Evolutionary conservation across 2,113 vertebrate genomes (phyloP).

Genomic region (Pomatorhinus ruficollis): DNA sequence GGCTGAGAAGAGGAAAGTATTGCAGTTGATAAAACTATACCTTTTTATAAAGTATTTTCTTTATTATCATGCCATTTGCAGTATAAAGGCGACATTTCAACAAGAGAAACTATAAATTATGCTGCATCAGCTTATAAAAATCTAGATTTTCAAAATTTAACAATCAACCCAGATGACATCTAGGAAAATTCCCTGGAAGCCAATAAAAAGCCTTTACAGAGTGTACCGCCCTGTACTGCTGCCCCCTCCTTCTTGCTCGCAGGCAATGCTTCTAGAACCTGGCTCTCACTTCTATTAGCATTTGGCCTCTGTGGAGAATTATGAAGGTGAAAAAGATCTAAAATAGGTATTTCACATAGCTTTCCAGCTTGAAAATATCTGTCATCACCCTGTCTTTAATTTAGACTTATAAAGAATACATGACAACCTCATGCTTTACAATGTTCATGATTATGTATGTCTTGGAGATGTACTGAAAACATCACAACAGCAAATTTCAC

Average conservation of each 20-base stretch:
- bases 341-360: not conserved
- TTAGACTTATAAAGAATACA: not conserved
- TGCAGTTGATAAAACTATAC: not conserved
- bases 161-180: not conserved
- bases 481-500: not conserved
- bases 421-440: not conserved
- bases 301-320: not conserved
- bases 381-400: not conserved
- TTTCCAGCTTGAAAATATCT: not conserved
- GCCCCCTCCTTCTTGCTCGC: not conserved
- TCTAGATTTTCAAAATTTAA: not conserved
- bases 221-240: not conserved
- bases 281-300: not conserved
- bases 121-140: not conserved
- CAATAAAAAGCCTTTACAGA: not conserved
- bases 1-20: not conserved
- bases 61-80: not conserved
- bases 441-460: not conserved
- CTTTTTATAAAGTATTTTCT: not conserved
- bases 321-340: not conserved
- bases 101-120: not conserved
- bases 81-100: not conserved
- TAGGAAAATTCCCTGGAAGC: not conserved
- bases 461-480: not conserved
- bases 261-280: not conserved